These are phyloP conservation scores for Loxodonta africana DNA, from an alignment of 2,113 vertebrate species.

Conservation along the genomic window DNA sequence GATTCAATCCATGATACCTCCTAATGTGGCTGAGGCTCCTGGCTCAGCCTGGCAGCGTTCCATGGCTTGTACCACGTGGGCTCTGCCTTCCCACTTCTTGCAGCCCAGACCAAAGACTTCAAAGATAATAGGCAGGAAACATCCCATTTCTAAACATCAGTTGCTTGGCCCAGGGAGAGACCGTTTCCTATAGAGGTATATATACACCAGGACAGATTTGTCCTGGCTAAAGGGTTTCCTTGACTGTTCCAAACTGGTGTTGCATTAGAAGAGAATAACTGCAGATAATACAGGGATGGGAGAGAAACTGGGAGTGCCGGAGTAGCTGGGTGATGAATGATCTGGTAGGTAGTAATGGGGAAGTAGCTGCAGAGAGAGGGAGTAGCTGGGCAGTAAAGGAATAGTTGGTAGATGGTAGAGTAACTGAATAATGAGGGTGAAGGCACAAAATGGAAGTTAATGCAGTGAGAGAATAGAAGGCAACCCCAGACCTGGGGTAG, in stretches of 20 bases:
- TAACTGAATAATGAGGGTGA: neutral
- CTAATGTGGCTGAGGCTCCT: neutral
- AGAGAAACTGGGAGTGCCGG: neutral
- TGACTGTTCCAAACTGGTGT: neutral
- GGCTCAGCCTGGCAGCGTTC: neutral
- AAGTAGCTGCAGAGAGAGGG: neutral
- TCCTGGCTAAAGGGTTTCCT: neutral
- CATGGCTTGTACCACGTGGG: neutral
- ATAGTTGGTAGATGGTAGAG: neutral
- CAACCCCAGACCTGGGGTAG: neutral
- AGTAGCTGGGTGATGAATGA: neutral
- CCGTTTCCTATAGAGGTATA: neutral
- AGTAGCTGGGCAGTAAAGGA: neutral
- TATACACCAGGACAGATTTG: neutral
- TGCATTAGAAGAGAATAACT: neutral
- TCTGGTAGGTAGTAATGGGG: neutral
- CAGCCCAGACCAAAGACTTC: neutral
- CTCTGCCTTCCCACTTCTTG: neutral
- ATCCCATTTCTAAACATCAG: neutral
- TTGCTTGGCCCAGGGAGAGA: conserved; percentile 41
- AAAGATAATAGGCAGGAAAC: conserved; percentile 21
- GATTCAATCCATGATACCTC: too few species aligned
- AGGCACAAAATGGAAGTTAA: neutral
- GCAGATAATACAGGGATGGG: neutral
- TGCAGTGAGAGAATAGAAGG: neutral